phyloP scores from a whole-genome alignment of 2,888 invertebrate genomes.

The Chesias legatella region DNA sequence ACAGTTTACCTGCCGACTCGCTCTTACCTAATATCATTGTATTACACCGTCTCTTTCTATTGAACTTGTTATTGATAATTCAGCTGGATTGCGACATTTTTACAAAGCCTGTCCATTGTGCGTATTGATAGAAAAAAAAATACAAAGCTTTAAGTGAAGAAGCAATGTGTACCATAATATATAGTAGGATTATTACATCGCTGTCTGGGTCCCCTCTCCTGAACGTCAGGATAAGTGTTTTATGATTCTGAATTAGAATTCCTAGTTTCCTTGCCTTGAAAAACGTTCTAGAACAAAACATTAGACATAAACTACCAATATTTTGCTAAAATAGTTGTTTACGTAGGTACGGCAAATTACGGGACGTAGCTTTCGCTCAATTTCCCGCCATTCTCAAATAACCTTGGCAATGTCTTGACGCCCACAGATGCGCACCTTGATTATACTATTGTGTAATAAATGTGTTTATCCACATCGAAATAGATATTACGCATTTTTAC shows the following conservation, averaged over 20 bases:
- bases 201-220: slow-evolving; percentile 14
- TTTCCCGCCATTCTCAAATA: slow-evolving; percentile 62
- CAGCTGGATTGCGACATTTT: slow-evolving; percentile 31
- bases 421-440: slow-evolving; percentile 30
- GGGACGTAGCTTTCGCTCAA: slow-evolving; percentile 35
- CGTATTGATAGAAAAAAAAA: slow-evolving; percentile 13
- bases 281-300: slow-evolving; percentile 23
- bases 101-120: slow-evolving; percentile 38
- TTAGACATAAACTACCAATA: slow-evolving; percentile 3
- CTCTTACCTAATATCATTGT: slow-evolving; percentile 19
- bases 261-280: slow-evolving; percentile 39
- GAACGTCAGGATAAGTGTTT: slow-evolving; percentile 14
- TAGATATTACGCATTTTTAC: too few species aligned
- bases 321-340: slow-evolving; percentile 15
- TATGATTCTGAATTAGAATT: slow-evolving; percentile 42
- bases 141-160: slow-evolving; percentile 4
- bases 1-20: slow-evolving; percentile 49
- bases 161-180: slow-evolving; percentile 19
- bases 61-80: slow-evolving; percentile 56
- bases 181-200: neutral
- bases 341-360: slow-evolving; percentile 2
- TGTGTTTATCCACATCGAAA: too few species aligned
- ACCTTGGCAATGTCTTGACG: slow-evolving; percentile 61
- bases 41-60: slow-evolving; percentile 39
- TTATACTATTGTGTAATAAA: neutral